Evolutionary conservation across 2,113 vertebrate genomes (phyloP).

Genomic region (Campylomormyrus numenius): DNA sequence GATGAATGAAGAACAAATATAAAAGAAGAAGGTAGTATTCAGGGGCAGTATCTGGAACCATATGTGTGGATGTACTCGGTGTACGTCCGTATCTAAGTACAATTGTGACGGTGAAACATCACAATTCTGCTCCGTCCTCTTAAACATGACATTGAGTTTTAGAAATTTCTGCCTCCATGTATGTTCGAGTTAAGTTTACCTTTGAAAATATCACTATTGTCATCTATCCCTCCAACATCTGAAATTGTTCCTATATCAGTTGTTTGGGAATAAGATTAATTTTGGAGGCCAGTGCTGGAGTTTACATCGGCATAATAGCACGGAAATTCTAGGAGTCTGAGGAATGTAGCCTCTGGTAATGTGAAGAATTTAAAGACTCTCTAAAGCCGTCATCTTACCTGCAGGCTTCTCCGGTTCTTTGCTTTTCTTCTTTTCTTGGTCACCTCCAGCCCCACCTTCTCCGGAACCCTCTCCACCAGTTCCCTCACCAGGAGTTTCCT

Average conservation of each 20-base stretch:
- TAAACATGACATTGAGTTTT: not conserved
- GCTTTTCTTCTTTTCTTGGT: slow-evolving; percentile 30
- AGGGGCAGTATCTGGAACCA: not conserved
- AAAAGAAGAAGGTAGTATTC: not conserved
- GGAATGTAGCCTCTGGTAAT: not conserved
- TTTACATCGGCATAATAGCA: not conserved
- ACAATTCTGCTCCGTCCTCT: not conserved
- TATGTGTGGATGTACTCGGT: not conserved
- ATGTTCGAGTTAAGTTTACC: not conserved
- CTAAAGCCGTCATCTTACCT: slow-evolving; percentile 46
- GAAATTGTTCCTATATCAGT: not conserved
- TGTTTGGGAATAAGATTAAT: not conserved
- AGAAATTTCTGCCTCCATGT: not conserved
- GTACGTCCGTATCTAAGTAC: not conserved
- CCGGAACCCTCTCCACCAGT: not conserved
- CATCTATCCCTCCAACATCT: not conserved
- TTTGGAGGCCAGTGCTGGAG: not conserved
- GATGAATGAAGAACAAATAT: not conserved
- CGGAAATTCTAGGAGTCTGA: not conserved
- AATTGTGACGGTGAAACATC: not conserved
- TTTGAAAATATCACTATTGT: not conserved
- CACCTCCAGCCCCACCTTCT: not conserved
- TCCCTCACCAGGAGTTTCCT: not conserved
- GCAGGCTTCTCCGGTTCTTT: slow-evolving; percentile 40
- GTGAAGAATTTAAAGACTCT: not conserved